Conservation (phyloP, 1,140 invertebrate genomes). For the Halictus rubicundus region DNA sequence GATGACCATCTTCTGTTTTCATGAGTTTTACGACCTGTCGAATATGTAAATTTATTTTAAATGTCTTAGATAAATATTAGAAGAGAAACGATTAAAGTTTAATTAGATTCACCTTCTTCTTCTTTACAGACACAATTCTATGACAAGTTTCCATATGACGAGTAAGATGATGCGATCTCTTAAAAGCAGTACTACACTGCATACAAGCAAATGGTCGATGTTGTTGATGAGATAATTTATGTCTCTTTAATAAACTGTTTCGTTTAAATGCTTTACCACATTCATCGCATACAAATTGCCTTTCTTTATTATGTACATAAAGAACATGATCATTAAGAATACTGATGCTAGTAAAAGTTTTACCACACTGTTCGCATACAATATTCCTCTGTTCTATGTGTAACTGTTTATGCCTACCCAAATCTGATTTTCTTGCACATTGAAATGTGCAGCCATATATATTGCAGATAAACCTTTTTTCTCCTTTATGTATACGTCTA, state of each 20-base stretch:
- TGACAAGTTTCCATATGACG: slow-evolving; percentile 73
- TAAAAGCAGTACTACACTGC: slow-evolving; percentile 70
- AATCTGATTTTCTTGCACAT: slow-evolving; percentile 70
- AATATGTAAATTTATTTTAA: neutral
- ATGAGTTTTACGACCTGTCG: slow-evolving; percentile 70
- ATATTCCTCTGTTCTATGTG: slow-evolving; percentile 71
- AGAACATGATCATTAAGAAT: slow-evolving; percentile 73
- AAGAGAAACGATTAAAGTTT: neutral
- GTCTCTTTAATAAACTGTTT: slow-evolving; percentile 71
- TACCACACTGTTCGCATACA: slow-evolving; percentile 75
- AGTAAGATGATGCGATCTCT: slow-evolving; percentile 72
- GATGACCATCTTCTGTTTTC: slow-evolving; percentile 70
- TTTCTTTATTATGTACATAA: slow-evolving; percentile 71
- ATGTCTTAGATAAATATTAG: neutral
- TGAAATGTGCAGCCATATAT: slow-evolving; percentile 71
- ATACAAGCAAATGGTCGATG: slow-evolving; percentile 70
- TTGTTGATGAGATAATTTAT: slow-evolving; percentile 72
- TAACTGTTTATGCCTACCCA: slow-evolving; percentile 71
- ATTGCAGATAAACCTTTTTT: slow-evolving; percentile 70
- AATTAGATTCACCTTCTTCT: slow-evolving; percentile 62
- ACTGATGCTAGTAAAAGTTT: slow-evolving; percentile 72
- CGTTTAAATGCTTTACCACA: slow-evolving; percentile 75
- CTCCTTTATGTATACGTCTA: slow-evolving; percentile 71
- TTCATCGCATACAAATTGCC: slow-evolving; percentile 73
- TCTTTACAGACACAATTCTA: slow-evolving; percentile 68